Conservation (phyloP, 2,888 invertebrate species). For the Archaeoteleia sp. region DNA sequence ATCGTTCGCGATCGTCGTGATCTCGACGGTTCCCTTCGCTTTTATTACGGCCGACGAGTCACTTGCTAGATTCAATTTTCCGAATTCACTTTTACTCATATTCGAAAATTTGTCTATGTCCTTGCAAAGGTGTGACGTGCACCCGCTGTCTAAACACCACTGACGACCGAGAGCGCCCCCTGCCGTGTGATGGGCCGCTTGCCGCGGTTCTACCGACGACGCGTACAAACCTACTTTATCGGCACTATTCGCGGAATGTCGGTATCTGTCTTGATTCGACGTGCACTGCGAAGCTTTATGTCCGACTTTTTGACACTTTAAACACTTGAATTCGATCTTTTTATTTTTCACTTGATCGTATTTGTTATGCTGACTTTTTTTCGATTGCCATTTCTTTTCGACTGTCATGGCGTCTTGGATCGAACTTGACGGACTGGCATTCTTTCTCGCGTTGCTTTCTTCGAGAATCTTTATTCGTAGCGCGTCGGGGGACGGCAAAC, state of each 20-base stretch:
- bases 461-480: slow-evolving; percentile 28
- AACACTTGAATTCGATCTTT: slow-evolving; percentile 25
- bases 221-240: background rate
- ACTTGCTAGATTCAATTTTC: slow-evolving; percentile 31
- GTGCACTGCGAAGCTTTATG: slow-evolving; percentile 44
- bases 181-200: too few relatives aligned
- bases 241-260: background rate
- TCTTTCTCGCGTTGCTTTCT: slow-evolving; percentile 12
- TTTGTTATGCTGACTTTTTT: background rate
- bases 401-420: slow-evolving; percentile 17
- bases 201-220: background rate
- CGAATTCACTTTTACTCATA: slow-evolving; percentile 2
- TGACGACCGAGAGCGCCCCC: background rate
- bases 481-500: slow-evolving; percentile 29
- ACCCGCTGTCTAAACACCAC: slow-evolving; percentile 23
- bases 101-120: slow-evolving; percentile 9
- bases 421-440: background rate
- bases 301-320: slow-evolving; percentile 30
- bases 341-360: too few relatives aligned
- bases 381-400: slow-evolving; percentile 3
- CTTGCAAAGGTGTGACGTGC: slow-evolving; percentile 19
- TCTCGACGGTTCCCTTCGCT: slow-evolving; percentile 19
- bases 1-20: slow-evolving; percentile 19
- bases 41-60: slow-evolving; percentile 19
- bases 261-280: slow-evolving; percentile 18